Conservation (phyloP, 1,140 invertebrate species). For the Camponotus pennsylvanicus region DNA sequence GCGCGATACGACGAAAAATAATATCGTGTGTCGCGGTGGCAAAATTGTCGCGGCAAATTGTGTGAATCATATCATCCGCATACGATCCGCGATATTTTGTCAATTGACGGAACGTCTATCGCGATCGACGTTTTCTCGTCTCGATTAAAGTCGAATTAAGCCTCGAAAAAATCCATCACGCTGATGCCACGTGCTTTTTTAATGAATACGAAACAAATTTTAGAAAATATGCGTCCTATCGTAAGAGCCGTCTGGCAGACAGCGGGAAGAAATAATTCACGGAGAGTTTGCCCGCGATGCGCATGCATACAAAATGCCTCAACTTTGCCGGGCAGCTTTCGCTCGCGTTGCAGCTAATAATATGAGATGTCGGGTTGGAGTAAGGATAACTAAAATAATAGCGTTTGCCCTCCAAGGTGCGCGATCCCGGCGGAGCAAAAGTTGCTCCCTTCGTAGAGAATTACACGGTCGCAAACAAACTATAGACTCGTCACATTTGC, state of each 20-base stretch:
- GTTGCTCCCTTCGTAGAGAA: slow-evolving; percentile 31
- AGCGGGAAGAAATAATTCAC: slow-evolving; percentile 32
- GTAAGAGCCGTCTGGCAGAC: neutral
- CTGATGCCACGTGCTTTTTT: neutral
- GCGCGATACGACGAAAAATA: slow-evolving; percentile 23
- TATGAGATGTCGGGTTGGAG: slow-evolving; percentile 9
- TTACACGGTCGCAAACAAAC: slow-evolving; percentile 27
- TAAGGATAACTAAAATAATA: slow-evolving; percentile 47
- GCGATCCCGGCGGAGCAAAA: slow-evolving; percentile 33
- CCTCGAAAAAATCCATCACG: neutral
- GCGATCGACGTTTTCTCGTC: neutral
- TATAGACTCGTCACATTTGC: slow-evolving; percentile 38
- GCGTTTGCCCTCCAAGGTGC: slow-evolving; percentile 14
- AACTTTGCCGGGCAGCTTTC: slow-evolving; percentile 38
- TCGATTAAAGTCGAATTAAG: neutral
- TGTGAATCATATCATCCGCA: neutral
- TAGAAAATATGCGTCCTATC: neutral
- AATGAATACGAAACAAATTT: slow-evolving; percentile 14
- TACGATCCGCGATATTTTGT: neutral
- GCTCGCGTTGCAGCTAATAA: slow-evolving; percentile 31
- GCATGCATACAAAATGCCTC: slow-evolving; percentile 33
- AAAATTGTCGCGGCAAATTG: neutral
- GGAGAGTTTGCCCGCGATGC: slow-evolving; percentile 26
- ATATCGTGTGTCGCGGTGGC: slow-evolving; percentile 13
- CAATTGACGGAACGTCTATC: neutral